A percentile compares a stretch with the other conserved stretches of the same genome.
Conservation (phyloP, 2,888 invertebrate genomes). For the Cancer borealis region DNA sequence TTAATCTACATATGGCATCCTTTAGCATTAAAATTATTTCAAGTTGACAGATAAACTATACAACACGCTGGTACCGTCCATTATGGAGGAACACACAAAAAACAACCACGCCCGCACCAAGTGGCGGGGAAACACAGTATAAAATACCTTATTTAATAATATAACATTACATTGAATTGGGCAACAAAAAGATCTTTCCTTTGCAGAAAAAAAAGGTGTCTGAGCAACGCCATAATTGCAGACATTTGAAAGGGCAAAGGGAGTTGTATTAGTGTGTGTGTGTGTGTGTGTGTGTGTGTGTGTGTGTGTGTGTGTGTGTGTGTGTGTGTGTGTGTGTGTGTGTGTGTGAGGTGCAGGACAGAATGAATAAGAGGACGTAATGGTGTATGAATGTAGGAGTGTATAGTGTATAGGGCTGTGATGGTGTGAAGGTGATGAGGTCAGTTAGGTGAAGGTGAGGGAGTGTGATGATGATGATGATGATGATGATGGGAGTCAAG, state of each 20-base stretch:
- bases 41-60: slow-evolving; percentile 75
- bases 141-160: slow-evolving; percentile 75
- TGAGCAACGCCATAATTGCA: slow-evolving; percentile 73
- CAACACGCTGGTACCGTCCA: slow-evolving; percentile 73
- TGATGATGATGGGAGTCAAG: neutral
- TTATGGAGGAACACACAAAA: slow-evolving; percentile 73
- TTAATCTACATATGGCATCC: slow-evolving; percentile 76
- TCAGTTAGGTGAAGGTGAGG: neutral
- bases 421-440: neutral
- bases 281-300: neutral
- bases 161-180: slow-evolving; percentile 71
- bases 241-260: slow-evolving; percentile 70
- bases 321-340: neutral
- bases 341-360: neutral
- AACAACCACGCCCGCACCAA: slow-evolving; percentile 73
- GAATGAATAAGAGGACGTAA: neutral
- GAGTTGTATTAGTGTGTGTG: neutral
- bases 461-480: neutral
- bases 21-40: slow-evolving; percentile 77
- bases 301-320: neutral
- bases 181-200: slow-evolving; percentile 76
- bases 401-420: neutral
- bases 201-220: slow-evolving; percentile 72
- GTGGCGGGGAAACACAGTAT: slow-evolving; percentile 71
- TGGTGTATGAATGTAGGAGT: neutral